These are phyloP conservation scores for Stigmatopora nigra DNA, from an alignment of 2,113 vertebrate species.

Conservation along the genomic window DNA sequence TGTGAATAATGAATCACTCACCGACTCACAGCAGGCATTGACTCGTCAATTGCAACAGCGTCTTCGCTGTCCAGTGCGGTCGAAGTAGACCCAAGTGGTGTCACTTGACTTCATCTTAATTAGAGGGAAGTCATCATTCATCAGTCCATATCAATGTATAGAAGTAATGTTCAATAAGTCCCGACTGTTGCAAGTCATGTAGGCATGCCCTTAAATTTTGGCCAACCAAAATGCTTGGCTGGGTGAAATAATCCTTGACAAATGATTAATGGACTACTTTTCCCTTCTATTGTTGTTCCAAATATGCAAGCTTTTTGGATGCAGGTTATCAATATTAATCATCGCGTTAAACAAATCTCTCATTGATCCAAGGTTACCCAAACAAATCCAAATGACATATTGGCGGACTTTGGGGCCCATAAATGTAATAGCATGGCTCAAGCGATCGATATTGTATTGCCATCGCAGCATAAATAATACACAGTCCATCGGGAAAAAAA, in stretches of 20 bases:
- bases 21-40: not conserved
- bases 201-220: not conserved
- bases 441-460: not conserved
- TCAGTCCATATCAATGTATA: not conserved
- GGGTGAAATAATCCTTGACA: not conserved
- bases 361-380: constrained; percentile 3
- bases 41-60: not conserved
- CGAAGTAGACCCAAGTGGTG: not conserved
- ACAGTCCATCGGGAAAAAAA: not conserved
- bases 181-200: not conserved
- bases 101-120: not conserved
- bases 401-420: not conserved
- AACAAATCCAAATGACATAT: constrained; percentile 4
- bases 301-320: constrained; percentile 1
- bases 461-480: not conserved
- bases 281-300: not conserved
- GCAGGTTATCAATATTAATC: constrained; percentile 1
- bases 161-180: not conserved
- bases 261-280: constrained; percentile 2
- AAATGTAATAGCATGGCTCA: not conserved
- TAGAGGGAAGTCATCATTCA: not conserved
- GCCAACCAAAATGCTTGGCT: not conserved
- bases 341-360: not conserved
- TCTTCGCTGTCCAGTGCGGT: not conserved
- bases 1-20: no score